phyloP scores from a whole-genome alignment of 2,888 invertebrate species.

The Strigamia maritima region DNA sequence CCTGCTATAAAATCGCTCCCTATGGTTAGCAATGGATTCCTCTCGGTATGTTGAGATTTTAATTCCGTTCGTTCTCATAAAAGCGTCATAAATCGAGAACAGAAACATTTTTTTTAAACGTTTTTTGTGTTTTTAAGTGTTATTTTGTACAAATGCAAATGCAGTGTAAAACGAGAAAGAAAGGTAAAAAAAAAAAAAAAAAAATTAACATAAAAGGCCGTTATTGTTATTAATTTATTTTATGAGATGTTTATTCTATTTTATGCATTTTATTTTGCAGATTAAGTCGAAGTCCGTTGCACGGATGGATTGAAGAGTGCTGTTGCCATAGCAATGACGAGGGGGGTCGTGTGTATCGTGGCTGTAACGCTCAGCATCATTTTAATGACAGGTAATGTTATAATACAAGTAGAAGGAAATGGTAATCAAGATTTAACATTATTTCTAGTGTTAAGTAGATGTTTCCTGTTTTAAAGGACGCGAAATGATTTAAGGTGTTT shows the following conservation, averaged over 20 bases:
- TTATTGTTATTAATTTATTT: not conserved
- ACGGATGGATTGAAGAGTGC: not conserved
- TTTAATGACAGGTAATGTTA: not conserved
- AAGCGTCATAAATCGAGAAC: not conserved
- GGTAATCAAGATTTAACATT: not conserved
- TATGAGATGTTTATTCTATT: not conserved
- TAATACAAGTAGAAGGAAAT: not conserved
- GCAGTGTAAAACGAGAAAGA: not conserved
- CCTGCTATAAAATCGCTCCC: not conserved
- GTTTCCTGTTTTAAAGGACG: not conserved
- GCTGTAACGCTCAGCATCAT: not conserved
- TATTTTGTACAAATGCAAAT: not conserved
- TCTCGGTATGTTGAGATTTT: not conserved
- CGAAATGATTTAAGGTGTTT: not conserved
- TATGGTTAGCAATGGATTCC: not conserved
- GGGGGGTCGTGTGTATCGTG: not conserved
- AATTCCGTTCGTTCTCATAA: not conserved
- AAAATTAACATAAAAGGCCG: no score
- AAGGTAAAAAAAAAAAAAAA: not conserved
- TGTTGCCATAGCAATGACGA: not conserved
- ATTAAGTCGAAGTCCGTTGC: not conserved
- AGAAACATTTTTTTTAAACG: not conserved
- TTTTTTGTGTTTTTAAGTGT: not conserved
- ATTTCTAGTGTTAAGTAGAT: not conserved
- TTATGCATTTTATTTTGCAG: not conserved